Evolutionary conservation across 1,140 invertebrate genomes (phyloP), one percentile per base, ranked within the genome.

Genomic region (Mya arenaria): DNA sequence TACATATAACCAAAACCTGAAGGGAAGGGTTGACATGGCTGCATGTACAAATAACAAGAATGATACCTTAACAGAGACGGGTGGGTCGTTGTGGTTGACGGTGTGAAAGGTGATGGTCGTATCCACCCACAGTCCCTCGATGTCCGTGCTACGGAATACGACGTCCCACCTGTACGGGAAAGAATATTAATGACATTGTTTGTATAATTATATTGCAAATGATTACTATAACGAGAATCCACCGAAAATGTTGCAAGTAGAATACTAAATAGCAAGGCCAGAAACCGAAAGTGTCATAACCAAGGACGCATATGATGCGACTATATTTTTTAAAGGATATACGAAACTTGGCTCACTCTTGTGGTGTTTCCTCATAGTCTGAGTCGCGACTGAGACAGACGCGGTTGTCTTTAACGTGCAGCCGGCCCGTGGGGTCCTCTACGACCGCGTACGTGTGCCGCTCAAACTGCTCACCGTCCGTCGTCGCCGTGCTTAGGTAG

Each of bases 41-140:
- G n/a, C n/a, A n/a, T n/a, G n/a, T n/a, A n/a, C n/a, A n/a, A n/a
- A n/a, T n/a, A n/a, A n/a, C n/a, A n/a, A 28, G 13, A 8, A 34
- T 6, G n/a, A 55, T 60, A 90, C 87, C 72, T 41, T 84, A 15
- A 83, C 85, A 25, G 83, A 84, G 34, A 72, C 84, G 17, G 89
- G 89, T 32, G 86, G 84, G 37, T 88, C 86, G 78, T 90, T 90
- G 4, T 69, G 62, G 78, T 90, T 86, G 15, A 88, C 15, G 25
- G 89, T 74, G 52, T 72, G 72, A 72, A 90, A 88, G 13, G 68
- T 52, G 74, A 90, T 88, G 15, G 63, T 75, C 34, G 66, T 71
- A 0, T 86, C 82, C 23, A 87, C 55, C 52, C 4, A 81, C 23
- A 58, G 48, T 4, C 84, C 83, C 30, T 85, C 86, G 25, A 90